A percentile compares a stretch with the other conserved stretches of the same genome.
phyloP scores from a whole-genome alignment of 2,797 vertebrate genomes.

The Distichodus sexfasciatus region DNA sequence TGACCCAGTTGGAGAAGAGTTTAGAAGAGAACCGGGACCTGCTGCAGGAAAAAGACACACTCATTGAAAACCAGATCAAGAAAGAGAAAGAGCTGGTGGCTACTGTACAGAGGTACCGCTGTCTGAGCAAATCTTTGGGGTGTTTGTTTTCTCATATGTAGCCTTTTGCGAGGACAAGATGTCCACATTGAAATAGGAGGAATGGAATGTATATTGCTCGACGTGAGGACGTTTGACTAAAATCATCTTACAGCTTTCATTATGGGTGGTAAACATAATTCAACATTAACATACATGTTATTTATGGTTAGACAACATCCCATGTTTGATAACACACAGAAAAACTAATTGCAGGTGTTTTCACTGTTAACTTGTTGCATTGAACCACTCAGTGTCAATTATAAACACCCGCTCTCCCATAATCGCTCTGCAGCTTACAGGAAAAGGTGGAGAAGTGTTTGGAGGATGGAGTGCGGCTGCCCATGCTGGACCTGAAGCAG shows the following conservation, averaged over 20 bases:
- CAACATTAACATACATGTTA: no score
- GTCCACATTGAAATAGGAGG: no score
- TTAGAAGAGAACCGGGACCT: slow-evolving; percentile 64
- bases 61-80: slow-evolving; percentile 80
- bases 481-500: slow-evolving; percentile 88
- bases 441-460: slow-evolving; percentile 93
- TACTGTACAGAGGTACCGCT: slow-evolving; percentile 84
- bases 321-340: no score
- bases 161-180: no score
- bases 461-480: slow-evolving; percentile 88
- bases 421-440: slow-evolving; percentile 75
- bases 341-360: no score
- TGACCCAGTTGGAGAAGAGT: slow-evolving; percentile 79
- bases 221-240: no score
- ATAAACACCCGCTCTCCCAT: background rate
- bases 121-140: background rate
- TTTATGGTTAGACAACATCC: no score
- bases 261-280: no score
- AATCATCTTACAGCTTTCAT: no score
- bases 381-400: background rate
- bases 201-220: no score
- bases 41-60: slow-evolving; percentile 77
- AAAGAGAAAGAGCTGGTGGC: slow-evolving; percentile 89
- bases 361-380: no score
- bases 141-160: background rate